Evolutionary conservation across 2,888 invertebrate genomes (phyloP).

Genomic region (Callinectes sapidus): DNA sequence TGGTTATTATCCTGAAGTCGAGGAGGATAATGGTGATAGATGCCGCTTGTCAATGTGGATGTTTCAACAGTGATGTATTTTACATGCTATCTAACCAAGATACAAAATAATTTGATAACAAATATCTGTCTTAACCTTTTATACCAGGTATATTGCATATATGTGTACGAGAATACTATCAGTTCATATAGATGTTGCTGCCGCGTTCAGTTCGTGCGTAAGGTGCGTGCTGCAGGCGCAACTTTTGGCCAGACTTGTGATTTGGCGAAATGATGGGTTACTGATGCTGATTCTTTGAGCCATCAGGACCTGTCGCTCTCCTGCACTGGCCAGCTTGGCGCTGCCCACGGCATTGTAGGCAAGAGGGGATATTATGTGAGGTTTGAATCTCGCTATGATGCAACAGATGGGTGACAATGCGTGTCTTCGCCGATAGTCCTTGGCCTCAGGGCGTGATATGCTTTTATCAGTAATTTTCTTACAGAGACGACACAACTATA

Average conservation of each 20-base stretch:
- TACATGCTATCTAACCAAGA: background rate
- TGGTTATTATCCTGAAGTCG: background rate
- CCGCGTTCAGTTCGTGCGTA: background rate
- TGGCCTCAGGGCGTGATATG: background rate
- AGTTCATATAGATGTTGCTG: background rate
- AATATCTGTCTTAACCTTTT: background rate
- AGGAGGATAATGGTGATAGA: background rate
- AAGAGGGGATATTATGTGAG: background rate
- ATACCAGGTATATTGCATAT: background rate
- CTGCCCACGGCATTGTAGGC: background rate
- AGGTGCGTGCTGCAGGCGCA: background rate
- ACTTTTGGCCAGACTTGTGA: background rate
- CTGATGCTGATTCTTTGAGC: background rate
- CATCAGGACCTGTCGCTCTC: background rate
- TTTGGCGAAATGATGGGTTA: slow-evolving; percentile 18
- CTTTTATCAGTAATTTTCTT: background rate
- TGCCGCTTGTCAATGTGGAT: background rate
- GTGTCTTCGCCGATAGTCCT: background rate
- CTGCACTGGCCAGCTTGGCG: background rate
- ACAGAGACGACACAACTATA: background rate
- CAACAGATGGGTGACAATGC: background rate
- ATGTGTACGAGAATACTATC: background rate
- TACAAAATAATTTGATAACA: background rate
- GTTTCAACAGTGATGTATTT: background rate
- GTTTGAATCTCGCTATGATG: background rate